These are phyloP conservation scores for Calliphora vicina DNA, from an alignment of 1,140 invertebrate genomes.

Conservation along the genomic window DNA sequence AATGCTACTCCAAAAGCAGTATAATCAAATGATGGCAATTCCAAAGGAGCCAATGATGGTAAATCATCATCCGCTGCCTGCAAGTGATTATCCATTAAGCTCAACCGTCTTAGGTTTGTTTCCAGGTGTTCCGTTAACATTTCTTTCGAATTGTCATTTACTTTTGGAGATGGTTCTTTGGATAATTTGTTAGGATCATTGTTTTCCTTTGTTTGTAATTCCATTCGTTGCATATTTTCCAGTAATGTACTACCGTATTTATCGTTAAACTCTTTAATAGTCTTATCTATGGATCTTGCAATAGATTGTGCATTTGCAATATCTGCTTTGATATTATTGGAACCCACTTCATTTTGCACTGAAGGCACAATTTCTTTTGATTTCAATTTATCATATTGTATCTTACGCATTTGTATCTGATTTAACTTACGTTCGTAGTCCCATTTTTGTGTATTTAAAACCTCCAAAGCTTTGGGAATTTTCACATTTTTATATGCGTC, in stretches of 20 bases:
- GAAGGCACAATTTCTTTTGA: constrained; percentile 55
- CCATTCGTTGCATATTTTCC: background rate
- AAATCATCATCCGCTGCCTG: constrained; percentile 20
- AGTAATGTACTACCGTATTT: constrained; percentile 46
- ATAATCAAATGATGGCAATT: constrained; percentile 57
- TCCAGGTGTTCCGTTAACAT: background rate
- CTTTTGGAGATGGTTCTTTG: background rate
- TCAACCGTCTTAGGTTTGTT: background rate
- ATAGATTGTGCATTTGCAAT: constrained; percentile 53
- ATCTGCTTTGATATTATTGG: constrained; percentile 46
- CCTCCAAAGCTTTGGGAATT: constrained; percentile 51
- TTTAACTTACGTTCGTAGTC: constrained; percentile 54
- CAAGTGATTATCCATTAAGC: background rate
- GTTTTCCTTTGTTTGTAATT: constrained; percentile 12
- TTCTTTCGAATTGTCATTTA: background rate
- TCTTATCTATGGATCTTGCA: constrained; percentile 59
- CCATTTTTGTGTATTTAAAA: constrained; percentile 52
- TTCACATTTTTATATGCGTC: constrained; percentile 55
- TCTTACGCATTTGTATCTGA: constrained; percentile 57
- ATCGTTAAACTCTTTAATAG: constrained; percentile 57
- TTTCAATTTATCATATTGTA: constrained; percentile 52
- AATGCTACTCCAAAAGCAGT: constrained; percentile 49
- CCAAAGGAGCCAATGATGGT: constrained; percentile 51
- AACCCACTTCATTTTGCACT: constrained; percentile 48
- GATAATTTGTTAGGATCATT: background rate